phyloP scores from a whole-genome alignment of 64 coral and sea anemone species.

The Stichodactyla helianthus region DNA sequence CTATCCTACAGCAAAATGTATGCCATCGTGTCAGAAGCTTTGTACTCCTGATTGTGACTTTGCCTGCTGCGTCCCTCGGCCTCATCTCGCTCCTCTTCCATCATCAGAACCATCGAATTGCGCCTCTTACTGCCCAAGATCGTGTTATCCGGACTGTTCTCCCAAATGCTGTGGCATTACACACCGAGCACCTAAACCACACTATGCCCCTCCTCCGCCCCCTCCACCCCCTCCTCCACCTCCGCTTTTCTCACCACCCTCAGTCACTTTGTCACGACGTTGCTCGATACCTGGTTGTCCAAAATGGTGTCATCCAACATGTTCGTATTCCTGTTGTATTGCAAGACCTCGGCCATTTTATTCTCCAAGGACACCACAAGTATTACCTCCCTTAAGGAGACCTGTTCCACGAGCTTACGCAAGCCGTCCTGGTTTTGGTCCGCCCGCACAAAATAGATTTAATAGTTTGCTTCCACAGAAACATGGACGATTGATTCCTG shows the following conservation, averaged over 20 bases:
- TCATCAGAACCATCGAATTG: neutral
- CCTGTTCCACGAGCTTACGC: neutral
- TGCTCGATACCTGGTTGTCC: neutral
- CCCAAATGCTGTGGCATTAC: neutral
- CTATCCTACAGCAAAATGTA: constrained; percentile 1
- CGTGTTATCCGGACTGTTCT: constrained; percentile 2
- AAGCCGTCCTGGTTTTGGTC: neutral
- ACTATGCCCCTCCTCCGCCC: neutral
- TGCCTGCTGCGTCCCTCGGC: neutral
- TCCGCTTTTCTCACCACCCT: neutral
- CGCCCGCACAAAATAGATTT: neutral
- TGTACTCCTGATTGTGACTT: constrained; percentile 22
- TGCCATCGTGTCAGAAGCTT: neutral
- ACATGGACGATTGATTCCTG: neutral
- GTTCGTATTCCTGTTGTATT: constrained; percentile 22
- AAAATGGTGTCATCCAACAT: constrained; percentile 1
- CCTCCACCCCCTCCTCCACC: neutral
- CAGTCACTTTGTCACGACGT: neutral
- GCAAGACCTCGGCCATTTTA: neutral
- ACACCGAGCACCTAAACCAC: neutral
- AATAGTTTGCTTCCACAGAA: neutral
- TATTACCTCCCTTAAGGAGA: neutral
- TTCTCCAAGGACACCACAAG: neutral
- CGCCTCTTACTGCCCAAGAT: constrained; percentile 4
- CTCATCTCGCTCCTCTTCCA: neutral